Evolutionary conservation across 2,113 vertebrate species (phyloP).

Genomic region (Zootoca vivipara): DNA sequence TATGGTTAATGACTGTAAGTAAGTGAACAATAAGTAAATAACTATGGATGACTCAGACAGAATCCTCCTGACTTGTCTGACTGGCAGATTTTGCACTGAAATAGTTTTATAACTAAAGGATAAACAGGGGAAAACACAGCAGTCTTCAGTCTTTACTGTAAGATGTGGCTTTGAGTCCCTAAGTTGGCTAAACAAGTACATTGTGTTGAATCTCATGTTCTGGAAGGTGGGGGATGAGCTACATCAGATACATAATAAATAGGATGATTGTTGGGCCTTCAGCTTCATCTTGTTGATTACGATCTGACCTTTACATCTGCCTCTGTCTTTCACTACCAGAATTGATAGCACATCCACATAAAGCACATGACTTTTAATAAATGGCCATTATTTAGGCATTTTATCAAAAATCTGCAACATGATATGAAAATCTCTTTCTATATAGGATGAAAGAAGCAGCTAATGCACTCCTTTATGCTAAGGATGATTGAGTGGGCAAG

Average conservation of each 20-base stretch:
- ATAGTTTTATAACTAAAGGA: background rate
- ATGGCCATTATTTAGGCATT: slow-evolving; percentile 45
- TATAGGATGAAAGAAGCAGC: slow-evolving; percentile 56
- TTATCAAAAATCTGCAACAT: slow-evolving; percentile 50
- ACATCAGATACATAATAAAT: slow-evolving; percentile 1
- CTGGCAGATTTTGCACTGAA: background rate
- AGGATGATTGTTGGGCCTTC: background rate
- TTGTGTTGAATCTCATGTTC: background rate
- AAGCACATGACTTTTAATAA: slow-evolving; percentile 35
- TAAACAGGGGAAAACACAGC: background rate
- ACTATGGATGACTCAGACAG: background rate
- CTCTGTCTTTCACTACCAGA: slow-evolving; percentile 41
- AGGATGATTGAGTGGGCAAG: slow-evolving; percentile 73
- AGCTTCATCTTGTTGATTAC: background rate
- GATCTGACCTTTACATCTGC: slow-evolving; percentile 21
- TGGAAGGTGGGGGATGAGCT: background rate
- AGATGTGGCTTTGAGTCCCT: background rate
- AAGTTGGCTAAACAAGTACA: background rate
- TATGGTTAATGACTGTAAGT: background rate
- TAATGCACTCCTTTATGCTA: slow-evolving; percentile 60
- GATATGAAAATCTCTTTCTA: slow-evolving; percentile 45
- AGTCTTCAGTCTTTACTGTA: background rate
- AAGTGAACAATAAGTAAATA: background rate
- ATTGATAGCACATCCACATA: background rate
- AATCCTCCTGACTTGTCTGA: background rate